Conservation (phyloP, 2,113 vertebrate species). For the Apodemus speciosus region DNA sequence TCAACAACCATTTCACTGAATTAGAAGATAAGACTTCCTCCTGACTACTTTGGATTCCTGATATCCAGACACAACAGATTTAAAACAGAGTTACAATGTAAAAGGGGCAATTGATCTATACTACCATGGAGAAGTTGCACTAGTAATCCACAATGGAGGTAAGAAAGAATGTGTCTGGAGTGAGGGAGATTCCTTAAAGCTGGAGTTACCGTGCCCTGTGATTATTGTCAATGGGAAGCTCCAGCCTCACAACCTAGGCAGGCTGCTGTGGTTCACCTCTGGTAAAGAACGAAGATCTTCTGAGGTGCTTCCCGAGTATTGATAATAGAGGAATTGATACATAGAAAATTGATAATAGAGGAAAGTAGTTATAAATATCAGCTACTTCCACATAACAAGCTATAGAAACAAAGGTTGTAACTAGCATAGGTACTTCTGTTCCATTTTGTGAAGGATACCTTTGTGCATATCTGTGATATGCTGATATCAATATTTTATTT, state of each 20-base stretch:
- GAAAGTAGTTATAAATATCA: background rate
- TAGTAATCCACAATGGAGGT: background rate
- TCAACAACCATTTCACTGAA: background rate
- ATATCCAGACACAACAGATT: background rate
- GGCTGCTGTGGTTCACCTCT: background rate
- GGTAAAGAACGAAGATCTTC: background rate
- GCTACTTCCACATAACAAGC: background rate
- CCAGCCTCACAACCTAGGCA: background rate
- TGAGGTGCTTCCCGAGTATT: too few relatives aligned
- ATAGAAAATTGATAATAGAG: background rate
- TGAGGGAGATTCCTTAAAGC: background rate
- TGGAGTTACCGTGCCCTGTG: background rate
- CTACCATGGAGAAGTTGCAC: background rate
- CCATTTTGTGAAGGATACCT: background rate
- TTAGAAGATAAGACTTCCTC: background rate
- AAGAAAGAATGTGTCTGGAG: background rate
- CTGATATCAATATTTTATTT: background rate
- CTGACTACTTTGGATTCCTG: background rate
- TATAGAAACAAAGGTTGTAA: background rate
- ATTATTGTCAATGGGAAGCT: background rate
- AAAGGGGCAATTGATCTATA: background rate
- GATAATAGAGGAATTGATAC: background rate
- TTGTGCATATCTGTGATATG: background rate
- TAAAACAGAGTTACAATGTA: background rate
- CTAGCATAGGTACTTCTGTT: background rate